Percentiles rank a stretch among this genome's conserved stretches.
These are phyloP conservation scores for Tridacna gigas DNA, from an alignment of 2,888 invertebrate species.

Conservation along the genomic window DNA sequence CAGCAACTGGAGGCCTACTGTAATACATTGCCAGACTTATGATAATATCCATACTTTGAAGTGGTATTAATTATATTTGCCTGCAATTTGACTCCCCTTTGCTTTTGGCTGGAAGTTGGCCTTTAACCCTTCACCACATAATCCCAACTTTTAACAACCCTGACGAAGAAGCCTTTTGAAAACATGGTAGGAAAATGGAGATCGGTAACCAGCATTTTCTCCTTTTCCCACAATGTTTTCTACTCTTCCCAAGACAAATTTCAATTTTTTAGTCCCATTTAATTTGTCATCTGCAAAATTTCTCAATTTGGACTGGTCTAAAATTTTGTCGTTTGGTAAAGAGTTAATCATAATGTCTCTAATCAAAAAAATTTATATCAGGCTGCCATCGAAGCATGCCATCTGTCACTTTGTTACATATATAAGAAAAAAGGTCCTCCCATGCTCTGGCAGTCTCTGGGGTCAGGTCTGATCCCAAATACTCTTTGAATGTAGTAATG, in stretches of 20 bases:
- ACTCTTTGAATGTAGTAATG: constrained; percentile 70
- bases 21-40: no score
- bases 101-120: not conserved
- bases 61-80: no score
- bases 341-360: not conserved
- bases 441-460: constrained; percentile 75
- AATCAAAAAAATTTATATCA: no score
- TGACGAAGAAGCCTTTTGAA: not conserved
- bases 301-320: no score
- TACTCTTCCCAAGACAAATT: no score
- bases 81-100: no score
- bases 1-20: no score
- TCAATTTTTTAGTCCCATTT: no score
- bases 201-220: not conserved
- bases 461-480: constrained; percentile 72
- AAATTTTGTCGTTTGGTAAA: not conserved
- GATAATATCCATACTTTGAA: no score
- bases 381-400: constrained; percentile 61
- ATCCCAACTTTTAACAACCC: not conserved
- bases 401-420: constrained; percentile 73
- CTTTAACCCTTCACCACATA: not conserved
- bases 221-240: constrained; percentile 1
- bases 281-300: no score
- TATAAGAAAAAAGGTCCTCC: constrained; percentile 77
- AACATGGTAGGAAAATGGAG: not conserved